Conservation (phyloP, 2,113 vertebrate genomes). For the Isichthys henryi region DNA sequence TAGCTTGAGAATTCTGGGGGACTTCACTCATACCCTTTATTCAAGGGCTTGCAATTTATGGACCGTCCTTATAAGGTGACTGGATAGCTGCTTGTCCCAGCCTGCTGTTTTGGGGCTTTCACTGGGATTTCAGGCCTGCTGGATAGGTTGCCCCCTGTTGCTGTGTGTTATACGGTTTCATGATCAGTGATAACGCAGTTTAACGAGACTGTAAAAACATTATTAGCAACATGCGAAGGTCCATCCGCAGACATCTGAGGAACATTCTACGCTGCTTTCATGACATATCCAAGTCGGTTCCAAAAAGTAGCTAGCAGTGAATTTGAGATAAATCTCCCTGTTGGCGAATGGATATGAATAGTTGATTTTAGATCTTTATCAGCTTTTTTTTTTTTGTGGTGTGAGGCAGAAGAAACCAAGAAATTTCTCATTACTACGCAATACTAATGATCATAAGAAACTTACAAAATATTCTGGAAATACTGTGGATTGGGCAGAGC, state of each 20-base stretch:
- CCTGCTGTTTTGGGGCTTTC: neutral
- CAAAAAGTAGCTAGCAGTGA: neutral
- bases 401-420: neutral
- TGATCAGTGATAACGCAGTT: neutral
- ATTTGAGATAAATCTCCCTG: neutral
- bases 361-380: neutral
- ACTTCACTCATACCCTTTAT: neutral
- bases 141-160: neutral
- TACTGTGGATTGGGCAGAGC: neutral
- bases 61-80: neutral
- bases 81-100: neutral
- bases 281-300: neutral
- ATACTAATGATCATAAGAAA: neutral
- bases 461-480: neutral
- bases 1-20: neutral
- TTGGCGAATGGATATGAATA: neutral
- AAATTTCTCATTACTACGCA: neutral
- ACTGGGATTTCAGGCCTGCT: neutral
- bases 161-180: neutral
- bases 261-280: too few species aligned
- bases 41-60: neutral
- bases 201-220: slow-evolving; percentile 3
- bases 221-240: neutral
- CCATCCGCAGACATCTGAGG: neutral
- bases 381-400: neutral